These are phyloP conservation scores for Dallia pectoralis DNA, from an alignment of 2,797 vertebrate genomes.

Conservation along the genomic window DNA sequence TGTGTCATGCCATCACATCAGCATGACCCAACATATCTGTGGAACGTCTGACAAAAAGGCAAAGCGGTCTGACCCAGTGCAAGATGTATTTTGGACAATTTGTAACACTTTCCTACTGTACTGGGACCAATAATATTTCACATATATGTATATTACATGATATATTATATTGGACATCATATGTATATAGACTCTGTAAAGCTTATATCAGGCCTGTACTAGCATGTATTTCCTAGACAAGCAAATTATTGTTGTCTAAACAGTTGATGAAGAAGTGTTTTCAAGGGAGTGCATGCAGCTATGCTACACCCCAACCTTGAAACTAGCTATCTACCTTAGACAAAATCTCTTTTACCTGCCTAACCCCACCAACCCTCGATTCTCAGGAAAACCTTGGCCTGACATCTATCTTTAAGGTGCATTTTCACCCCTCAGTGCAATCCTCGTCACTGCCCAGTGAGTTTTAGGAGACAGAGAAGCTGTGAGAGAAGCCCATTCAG, in stretches of 20 bases:
- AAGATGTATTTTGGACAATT: background rate
- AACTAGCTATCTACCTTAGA: constrained; percentile 44
- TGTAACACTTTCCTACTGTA: background rate
- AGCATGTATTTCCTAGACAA: constrained; percentile 42
- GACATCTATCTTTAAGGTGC: constrained; percentile 20
- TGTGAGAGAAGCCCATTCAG: constrained; percentile 62
- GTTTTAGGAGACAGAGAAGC: constrained; percentile 11
- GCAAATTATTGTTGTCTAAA: constrained; percentile 55
- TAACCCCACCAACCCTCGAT: constrained; percentile 1
- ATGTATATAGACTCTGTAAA: background rate
- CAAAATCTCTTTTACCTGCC: constrained; percentile 62
- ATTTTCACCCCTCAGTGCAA: constrained; percentile 4
- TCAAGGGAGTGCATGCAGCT: constrained; percentile 31
- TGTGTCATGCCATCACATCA: too few species aligned
- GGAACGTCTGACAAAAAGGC: too few species aligned
- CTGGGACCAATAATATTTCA: background rate
- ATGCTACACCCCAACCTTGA: constrained; percentile 21
- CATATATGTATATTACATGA: background rate
- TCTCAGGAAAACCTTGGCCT: constrained; percentile 13
- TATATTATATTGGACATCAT: too few species aligned
- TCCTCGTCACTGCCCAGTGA: constrained; percentile 3
- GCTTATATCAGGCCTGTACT: background rate
- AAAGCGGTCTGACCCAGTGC: too few species aligned
- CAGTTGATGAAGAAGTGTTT: constrained; percentile 58
- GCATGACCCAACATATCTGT: too few species aligned